Base-by-base conservation (phyloP, 1,140 invertebrate species). In the Scylla paramamosain region DNA sequence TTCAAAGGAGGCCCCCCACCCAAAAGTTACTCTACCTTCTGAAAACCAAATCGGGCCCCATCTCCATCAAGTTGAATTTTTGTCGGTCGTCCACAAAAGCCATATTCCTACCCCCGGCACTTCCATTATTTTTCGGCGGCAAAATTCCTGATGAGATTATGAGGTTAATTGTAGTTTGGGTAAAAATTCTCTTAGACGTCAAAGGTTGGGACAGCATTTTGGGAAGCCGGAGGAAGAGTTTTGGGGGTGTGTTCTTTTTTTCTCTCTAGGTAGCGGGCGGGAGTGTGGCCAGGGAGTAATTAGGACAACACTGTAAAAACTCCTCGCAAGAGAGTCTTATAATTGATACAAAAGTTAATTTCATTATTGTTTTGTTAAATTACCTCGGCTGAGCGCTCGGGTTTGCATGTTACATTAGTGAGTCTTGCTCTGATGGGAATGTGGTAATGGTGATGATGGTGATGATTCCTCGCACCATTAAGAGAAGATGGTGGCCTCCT, bases 111-210 rank as follows among this genome's bases (percentile, higher is more conserved):
- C 83, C 94, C 86, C 48, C 83, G 94, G 91, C 94, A 93, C 94
- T 92, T 95, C 82, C 94, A 95, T 95, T 95, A 95, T 95, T 95
- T 95, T 95, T 95, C 94, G 86, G 39, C 83, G 32, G 94, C 83
- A 95, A 95, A 95, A 95, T 95, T 95, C 94, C 86, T 95, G 94
- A 95, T 95, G 94, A 95, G 94, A 95, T 95, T 95, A 95, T 95
- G 91, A 93, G 94, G 94, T 95, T 95, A 95, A 95, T 95, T 95
- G 94, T 95, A 95, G 91, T 95, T 95, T 92, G 45, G 90, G 83
- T 67, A 88, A 92, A 92, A 95, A 94, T 39, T 28, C 83, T 93
- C 52, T 67, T 86, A 91, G 90, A 92, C 94, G 94, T 95, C 94
- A 95, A 95, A 95, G 94, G 94, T 95, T 95, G 94, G 94, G 91